phyloP scores from a whole-genome alignment of 2,113 vertebrate species.

The Psettodes erumei region DNA sequence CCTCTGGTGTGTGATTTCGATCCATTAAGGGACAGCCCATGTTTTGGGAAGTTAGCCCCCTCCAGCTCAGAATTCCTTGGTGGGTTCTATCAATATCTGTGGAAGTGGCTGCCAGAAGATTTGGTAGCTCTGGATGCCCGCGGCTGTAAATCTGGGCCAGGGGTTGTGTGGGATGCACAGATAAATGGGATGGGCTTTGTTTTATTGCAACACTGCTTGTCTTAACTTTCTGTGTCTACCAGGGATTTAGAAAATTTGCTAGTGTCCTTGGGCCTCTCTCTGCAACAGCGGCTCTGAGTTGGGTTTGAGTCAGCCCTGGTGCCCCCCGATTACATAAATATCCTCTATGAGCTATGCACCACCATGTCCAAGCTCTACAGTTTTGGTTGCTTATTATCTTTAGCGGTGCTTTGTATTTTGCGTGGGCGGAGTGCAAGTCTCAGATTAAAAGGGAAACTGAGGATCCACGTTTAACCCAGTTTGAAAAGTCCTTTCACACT shows the following conservation, averaged over 20 bases:
- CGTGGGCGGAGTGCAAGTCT: conserved; percentile 44
- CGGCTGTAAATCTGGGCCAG: conserved; percentile 80
- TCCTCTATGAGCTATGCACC: conserved; percentile 64
- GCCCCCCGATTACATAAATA: conserved; percentile 76
- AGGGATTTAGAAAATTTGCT: conserved; percentile 76
- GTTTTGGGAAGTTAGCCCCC: conserved; percentile 50
- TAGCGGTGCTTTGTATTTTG: conserved; percentile 44
- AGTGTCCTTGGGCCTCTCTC: conserved; percentile 77
- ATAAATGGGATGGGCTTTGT: conserved; percentile 81
- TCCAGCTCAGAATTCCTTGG: conserved; percentile 67
- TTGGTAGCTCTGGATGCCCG: conserved; percentile 72
- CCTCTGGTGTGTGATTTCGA: conserved; percentile 20
- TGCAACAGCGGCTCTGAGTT: conserved; percentile 71
- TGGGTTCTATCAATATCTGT: conserved; percentile 77
- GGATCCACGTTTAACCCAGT: conserved; percentile 57
- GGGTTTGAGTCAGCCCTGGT: conserved; percentile 71
- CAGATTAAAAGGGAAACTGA: conserved; percentile 65
- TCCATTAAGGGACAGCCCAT: conserved; percentile 41
- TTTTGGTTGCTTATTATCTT: conserved; percentile 68
- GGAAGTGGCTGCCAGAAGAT: conserved; percentile 75
- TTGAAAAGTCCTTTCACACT: conserved; percentile 50
- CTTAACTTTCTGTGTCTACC: conserved; percentile 79
- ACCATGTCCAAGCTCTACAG: conserved; percentile 52
- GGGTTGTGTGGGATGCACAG: conserved; percentile 82
- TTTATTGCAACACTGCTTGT: conserved; percentile 79